A percentile compares a stretch with the other conserved stretches of the same genome.
Evolutionary conservation across 2,797 vertebrate genomes (phyloP).

Genomic region (Arrhamphus sclerolepis): DNA sequence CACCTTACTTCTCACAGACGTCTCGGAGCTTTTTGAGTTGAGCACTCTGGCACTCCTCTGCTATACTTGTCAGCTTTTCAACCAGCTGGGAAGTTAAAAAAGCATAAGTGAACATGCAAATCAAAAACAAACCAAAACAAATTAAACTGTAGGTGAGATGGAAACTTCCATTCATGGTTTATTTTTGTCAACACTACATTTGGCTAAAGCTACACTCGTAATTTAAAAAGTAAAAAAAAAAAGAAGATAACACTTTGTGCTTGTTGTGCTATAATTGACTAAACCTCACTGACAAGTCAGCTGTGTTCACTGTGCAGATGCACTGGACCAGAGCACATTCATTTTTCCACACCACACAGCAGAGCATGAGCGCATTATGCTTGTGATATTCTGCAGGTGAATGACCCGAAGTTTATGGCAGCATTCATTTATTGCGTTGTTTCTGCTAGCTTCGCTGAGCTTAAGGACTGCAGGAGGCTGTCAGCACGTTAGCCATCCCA

Average conservation of each 20-base stretch:
- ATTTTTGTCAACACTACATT: not conserved
- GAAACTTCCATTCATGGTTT: too few species aligned
- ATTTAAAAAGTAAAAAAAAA: conserved; percentile 6
- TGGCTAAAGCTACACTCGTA: not conserved
- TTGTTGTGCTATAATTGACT: conserved; percentile 25
- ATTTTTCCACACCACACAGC: conserved; percentile 51
- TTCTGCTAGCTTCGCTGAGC: conserved; percentile 15
- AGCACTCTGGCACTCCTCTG: conserved; percentile 93
- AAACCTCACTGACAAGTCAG: conserved; percentile 37
- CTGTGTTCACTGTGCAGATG: conserved; percentile 38
- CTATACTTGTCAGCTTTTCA: conserved; percentile 91
- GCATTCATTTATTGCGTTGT: conserved; percentile 9
- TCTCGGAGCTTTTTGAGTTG: conserved; percentile 96
- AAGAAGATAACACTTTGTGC: conserved; percentile 7
- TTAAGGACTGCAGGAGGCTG: conserved; percentile 8
- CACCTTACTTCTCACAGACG: conserved; percentile 93
- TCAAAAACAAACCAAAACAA: too few species aligned
- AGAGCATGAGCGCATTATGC: conserved; percentile 21
- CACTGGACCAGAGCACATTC: conserved; percentile 45
- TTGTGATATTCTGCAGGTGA: conserved; percentile 10
- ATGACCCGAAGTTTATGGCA: conserved; percentile 12
- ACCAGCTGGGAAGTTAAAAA: conserved; percentile 82
- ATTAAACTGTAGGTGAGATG: too few species aligned
- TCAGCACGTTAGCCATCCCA: conserved; percentile 34
- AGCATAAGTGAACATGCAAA: not conserved